Conservation (phyloP, 2,797 vertebrate species). For the Sorex maritimensis region DNA sequence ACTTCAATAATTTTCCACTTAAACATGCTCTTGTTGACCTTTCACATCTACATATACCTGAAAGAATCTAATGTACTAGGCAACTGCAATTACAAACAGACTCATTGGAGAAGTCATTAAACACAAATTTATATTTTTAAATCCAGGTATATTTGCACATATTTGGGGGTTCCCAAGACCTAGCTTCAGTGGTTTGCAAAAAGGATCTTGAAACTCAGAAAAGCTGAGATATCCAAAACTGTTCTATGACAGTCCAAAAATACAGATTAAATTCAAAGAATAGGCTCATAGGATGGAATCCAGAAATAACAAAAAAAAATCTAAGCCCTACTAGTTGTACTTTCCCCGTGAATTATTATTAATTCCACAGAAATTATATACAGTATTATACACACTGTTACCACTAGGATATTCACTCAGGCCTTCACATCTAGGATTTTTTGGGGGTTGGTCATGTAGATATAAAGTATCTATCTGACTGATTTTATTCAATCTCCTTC, state of each 20-base stretch:
- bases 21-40: not conserved
- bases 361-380: not conserved
- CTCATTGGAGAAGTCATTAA: not conserved
- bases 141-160: constrained; percentile 6
- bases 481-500: not conserved
- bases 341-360: not conserved
- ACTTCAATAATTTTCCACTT: not conserved
- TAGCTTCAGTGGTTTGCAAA: constrained; percentile 12
- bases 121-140: not conserved
- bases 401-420: not conserved
- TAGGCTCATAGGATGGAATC: not conserved
- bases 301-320: not conserved
- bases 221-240: constrained; percentile 5
- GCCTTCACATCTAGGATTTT: not conserved
- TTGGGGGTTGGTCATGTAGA: not conserved
- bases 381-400: not conserved
- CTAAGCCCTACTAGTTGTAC: not conserved
- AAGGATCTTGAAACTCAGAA: not conserved
- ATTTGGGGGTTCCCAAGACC: not conserved
- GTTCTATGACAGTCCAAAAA: not conserved
- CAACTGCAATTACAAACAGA: not conserved
- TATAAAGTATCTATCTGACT: not conserved
- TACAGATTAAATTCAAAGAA: not conserved
- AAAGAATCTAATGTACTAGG: not conserved
- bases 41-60: not conserved